A percentile compares a stretch with the other conserved stretches of the same genome.
Conservation (phyloP, 2,888 invertebrate species). For the Lathronympha strigana region DNA sequence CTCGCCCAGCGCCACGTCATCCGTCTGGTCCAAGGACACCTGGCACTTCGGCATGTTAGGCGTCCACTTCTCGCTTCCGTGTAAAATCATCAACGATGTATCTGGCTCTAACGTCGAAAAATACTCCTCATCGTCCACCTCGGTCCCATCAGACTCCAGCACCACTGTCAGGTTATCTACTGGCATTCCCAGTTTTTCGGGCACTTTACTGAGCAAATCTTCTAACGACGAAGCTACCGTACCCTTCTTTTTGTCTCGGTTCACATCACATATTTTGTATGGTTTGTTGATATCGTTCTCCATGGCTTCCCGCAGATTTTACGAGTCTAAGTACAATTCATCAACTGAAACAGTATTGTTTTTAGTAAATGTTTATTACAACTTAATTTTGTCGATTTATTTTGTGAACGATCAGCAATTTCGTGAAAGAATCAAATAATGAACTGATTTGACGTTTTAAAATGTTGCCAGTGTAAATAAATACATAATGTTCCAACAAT, state of each 20-base stretch:
- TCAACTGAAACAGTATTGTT: conserved; percentile 13
- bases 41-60: conserved; percentile 86
- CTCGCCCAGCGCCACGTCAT: conserved; percentile 80
- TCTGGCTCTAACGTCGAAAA: conserved; percentile 95
- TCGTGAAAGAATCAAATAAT: conserved; percentile 10
- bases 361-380: background rate
- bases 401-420: conserved; percentile 2
- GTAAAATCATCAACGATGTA: conserved; percentile 92
- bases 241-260: conserved; percentile 92
- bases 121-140: conserved; percentile 98
- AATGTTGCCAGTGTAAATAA: conserved; percentile 23
- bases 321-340: conserved; percentile 36
- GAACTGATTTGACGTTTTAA: conserved; percentile 22
- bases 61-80: conserved; percentile 90
- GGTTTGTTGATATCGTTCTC: conserved; percentile 86
- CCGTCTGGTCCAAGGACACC: conserved; percentile 84
- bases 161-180: conserved; percentile 90
- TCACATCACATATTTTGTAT: conserved; percentile 91
- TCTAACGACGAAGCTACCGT: conserved; percentile 91
- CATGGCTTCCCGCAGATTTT: conserved; percentile 63
- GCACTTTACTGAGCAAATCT: conserved; percentile 90
- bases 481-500: background rate
- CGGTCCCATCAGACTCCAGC: conserved; percentile 96
- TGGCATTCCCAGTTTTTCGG: conserved; percentile 88
- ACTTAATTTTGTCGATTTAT: conserved; percentile 8